Evolutionary conservation across 2,888 invertebrate genomes (phyloP).

Genomic region (Drosophila fungiperda): DNA sequence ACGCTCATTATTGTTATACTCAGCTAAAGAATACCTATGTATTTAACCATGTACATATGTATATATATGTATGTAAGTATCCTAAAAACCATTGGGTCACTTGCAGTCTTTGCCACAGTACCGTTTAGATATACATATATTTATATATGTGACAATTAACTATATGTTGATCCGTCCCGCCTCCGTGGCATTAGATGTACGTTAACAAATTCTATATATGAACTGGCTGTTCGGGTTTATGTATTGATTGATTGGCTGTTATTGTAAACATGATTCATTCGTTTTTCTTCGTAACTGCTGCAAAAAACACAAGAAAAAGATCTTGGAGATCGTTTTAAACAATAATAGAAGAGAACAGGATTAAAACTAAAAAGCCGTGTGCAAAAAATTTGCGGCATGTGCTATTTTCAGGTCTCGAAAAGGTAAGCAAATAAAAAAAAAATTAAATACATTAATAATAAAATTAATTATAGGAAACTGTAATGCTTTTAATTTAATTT

Average conservation of each 20-base stretch:
- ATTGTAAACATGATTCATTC: slow-evolving; percentile 18
- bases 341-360: slow-evolving; percentile 11
- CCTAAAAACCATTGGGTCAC: slow-evolving; percentile 46
- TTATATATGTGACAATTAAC: slow-evolving; percentile 44
- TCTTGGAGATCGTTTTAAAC: slow-evolving; percentile 49
- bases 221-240: slow-evolving; percentile 40
- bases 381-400: slow-evolving; percentile 28
- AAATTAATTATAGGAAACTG: slow-evolving; percentile 20
- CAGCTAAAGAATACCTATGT: slow-evolving; percentile 66
- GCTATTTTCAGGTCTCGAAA: slow-evolving; percentile 48
- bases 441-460: slow-evolving; percentile 15
- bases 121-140: slow-evolving; percentile 21
- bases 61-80: slow-evolving; percentile 24
- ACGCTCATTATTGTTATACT: slow-evolving; percentile 76
- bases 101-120: slow-evolving; percentile 33
- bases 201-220: slow-evolving; percentile 58
- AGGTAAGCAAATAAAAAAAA: background rate
- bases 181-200: slow-evolving; percentile 61
- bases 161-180: slow-evolving; percentile 24
- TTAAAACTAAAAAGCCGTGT: slow-evolving; percentile 4
- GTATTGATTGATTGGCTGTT: slow-evolving; percentile 34
- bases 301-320: background rate
- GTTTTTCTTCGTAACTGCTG: slow-evolving; percentile 5
- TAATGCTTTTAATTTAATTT: slow-evolving; percentile 69
- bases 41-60: slow-evolving; percentile 13